Percentiles rank a stretch among this genome's conserved stretches.
These are phyloP conservation scores for Drosophila meridionalis DNA, from an alignment of 2,888 invertebrate species.

Conservation along the genomic window DNA sequence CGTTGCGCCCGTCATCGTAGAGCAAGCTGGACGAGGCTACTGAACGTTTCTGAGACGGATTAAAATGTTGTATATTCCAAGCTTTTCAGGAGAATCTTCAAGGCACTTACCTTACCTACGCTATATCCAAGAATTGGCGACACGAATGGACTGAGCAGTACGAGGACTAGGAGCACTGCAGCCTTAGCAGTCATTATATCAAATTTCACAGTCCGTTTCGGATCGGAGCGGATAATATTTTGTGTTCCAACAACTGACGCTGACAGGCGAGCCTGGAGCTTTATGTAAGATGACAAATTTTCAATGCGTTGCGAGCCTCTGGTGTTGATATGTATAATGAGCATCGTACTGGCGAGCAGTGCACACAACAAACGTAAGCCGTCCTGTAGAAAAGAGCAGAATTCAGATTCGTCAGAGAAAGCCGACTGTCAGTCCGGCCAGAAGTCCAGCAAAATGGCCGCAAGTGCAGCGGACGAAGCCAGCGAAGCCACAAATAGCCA, in stretches of 20 bases:
- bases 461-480: slow-evolving; percentile 33
- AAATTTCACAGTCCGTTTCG: slow-evolving; percentile 1
- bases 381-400: background rate
- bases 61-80: background rate
- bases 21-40: background rate
- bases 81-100: too few relatives aligned
- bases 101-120: slow-evolving; percentile 25
- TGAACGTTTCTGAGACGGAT: slow-evolving; percentile 4
- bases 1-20: slow-evolving; percentile 5
- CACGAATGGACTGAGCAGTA: background rate
- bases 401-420: background rate
- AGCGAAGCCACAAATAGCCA: slow-evolving; percentile 47
- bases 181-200: slow-evolving; percentile 26
- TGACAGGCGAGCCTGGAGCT: slow-evolving; percentile 31
- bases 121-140: slow-evolving; percentile 1
- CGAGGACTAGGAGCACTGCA: background rate
- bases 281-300: slow-evolving; percentile 47
- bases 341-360: slow-evolving; percentile 32
- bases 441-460: slow-evolving; percentile 38
- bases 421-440: slow-evolving; percentile 11
- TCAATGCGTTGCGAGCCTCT: slow-evolving; percentile 48
- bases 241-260: background rate
- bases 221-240: background rate
- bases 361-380: background rate
- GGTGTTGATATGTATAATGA: slow-evolving; percentile 21